phyloP scores from a whole-genome alignment of 1,140 invertebrate genomes.

The Brachionus koreanus region DNA sequence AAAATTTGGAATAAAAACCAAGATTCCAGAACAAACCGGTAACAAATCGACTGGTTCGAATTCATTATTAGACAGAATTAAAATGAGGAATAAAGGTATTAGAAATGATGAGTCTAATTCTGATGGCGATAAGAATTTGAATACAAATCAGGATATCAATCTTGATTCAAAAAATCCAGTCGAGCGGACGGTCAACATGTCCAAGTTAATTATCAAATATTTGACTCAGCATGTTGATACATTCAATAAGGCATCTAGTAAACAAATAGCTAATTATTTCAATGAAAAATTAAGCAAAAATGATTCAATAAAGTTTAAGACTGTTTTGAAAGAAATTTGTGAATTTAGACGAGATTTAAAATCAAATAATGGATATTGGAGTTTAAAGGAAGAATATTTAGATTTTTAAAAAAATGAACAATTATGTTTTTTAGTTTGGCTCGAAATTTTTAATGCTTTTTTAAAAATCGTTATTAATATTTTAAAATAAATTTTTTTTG shows the following conservation, averaged over 20 bases:
- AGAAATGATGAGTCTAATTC: neutral
- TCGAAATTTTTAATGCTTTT: neutral
- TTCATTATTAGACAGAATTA: neutral
- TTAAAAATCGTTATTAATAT: neutral
- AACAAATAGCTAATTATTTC: conserved; percentile 35
- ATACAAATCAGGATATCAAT: neutral
- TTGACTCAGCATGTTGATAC: neutral
- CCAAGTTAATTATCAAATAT: conserved; percentile 37
- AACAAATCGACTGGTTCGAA: neutral
- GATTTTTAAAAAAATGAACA: neutral
- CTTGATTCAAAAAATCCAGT: neutral
- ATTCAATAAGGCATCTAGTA: conserved; percentile 17
- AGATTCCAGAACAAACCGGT: neutral
- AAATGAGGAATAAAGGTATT: conserved; percentile 36
- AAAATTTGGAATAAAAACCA: conserved; percentile 6
- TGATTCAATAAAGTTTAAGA: conserved; percentile 17
- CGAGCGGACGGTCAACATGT: neutral
- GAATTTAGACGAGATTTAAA: conserved; percentile 7
- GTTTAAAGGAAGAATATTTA: conserved; percentile 43
- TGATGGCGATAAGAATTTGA: neutral
- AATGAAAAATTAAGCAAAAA: neutral
- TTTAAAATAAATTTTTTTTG: neutral
- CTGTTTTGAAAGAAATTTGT: conserved; percentile 35
- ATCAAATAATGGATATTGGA: conserved; percentile 22
- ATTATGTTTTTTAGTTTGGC: neutral